Evolutionary conservation across 2,888 invertebrate genomes (phyloP).

Genomic region (Eubasilissa splendida): DNA sequence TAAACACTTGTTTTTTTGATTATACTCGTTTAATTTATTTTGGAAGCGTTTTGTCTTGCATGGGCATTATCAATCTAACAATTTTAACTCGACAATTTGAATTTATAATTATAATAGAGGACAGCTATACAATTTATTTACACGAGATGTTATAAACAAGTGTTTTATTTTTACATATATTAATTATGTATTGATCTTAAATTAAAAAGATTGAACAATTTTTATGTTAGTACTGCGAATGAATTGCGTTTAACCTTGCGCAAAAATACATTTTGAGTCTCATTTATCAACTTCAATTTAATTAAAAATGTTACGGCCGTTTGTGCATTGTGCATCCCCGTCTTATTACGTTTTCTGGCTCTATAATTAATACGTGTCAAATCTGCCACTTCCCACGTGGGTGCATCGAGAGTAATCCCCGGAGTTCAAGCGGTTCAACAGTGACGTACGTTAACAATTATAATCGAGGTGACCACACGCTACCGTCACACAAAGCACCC

Average conservation of each 20-base stretch:
- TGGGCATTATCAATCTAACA: too few species aligned
- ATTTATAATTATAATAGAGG: too few species aligned
- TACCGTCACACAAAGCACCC: not conserved
- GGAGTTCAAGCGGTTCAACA: slow-evolving; percentile 12
- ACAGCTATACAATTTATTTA: too few species aligned
- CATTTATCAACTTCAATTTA: slow-evolving; percentile 49
- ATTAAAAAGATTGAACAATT: too few species aligned
- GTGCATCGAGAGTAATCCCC: slow-evolving; percentile 24
- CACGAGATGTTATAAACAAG: too few species aligned
- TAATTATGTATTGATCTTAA: too few species aligned
- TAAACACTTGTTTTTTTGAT: too few species aligned
- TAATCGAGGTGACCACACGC: slow-evolving; percentile 12
- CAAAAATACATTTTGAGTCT: not conserved
- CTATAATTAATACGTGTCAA: slow-evolving; percentile 41
- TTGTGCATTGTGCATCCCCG: not conserved
- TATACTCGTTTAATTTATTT: too few species aligned
- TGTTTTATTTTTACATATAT: too few species aligned
- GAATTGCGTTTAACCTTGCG: not conserved
- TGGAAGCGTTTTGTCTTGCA: too few species aligned
- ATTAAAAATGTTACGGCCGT: slow-evolving; percentile 39
- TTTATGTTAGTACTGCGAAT: not conserved
- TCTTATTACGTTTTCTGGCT: slow-evolving; percentile 9
- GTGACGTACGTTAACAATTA: slow-evolving; percentile 13
- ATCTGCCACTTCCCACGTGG: slow-evolving; percentile 34
- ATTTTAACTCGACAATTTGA: too few species aligned